These are phyloP conservation scores for Ceratitis capitata DNA, from an alignment of 1,140 invertebrate genomes.

Conservation along the genomic window DNA sequence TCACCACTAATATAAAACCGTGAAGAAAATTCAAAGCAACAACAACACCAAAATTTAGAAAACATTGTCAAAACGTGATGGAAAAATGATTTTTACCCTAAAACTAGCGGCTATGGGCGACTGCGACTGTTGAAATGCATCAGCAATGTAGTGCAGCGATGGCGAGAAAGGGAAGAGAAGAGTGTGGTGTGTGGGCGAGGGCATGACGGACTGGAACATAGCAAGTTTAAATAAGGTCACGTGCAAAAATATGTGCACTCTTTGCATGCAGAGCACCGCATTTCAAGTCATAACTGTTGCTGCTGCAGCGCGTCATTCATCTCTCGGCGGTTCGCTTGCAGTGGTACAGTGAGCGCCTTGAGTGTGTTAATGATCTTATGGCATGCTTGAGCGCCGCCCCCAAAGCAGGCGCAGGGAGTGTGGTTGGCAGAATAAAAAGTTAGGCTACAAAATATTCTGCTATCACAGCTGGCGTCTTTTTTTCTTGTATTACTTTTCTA, in stretches of 20 bases:
- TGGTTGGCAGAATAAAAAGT: not conserved
- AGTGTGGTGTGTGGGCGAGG: not conserved
- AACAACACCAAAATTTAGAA: not conserved
- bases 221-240: constrained; percentile 39
- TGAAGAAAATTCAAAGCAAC: not conserved
- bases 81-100: constrained; percentile 27
- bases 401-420: not conserved
- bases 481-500: not conserved
- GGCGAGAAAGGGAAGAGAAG: too few relatives aligned
- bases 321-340: not conserved
- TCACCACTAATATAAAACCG: not conserved
- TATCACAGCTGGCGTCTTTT: not conserved
- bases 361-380: constrained; percentile 35
- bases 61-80: constrained; percentile 29
- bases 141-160: not conserved
- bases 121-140: not conserved
- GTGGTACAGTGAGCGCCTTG: not conserved
- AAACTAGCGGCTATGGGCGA: constrained; percentile 17
- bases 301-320: not conserved
- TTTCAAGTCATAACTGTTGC: constrained; percentile 14
- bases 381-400: constrained; percentile 32
- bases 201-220: not conserved
- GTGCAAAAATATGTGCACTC: constrained; percentile 26
- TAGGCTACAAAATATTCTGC: not conserved
- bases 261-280: not conserved